phyloP scores from a whole-genome alignment of 2,888 invertebrate species.

The Melipona beecheii region DNA sequence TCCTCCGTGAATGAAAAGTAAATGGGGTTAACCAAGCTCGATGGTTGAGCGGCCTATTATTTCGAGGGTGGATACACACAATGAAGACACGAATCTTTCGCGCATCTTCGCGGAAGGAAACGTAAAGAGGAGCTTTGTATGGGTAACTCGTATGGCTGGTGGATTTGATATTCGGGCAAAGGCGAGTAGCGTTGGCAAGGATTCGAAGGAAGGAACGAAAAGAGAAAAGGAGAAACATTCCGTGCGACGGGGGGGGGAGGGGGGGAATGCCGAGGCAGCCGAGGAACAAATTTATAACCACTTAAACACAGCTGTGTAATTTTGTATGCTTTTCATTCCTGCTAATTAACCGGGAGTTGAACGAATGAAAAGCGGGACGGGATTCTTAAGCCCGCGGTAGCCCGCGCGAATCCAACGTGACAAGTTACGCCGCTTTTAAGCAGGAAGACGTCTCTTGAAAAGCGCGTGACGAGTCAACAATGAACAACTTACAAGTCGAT shows the following conservation, averaged over 20 bases:
- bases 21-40: slow-evolving; percentile 71
- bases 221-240: neutral
- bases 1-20: slow-evolving; percentile 66
- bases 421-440: slow-evolving; percentile 66
- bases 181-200: neutral
- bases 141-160: slow-evolving; percentile 13
- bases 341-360: slow-evolving; percentile 53
- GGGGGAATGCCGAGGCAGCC: no score
- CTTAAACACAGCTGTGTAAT: neutral
- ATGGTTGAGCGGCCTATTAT: slow-evolving; percentile 60
- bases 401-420: slow-evolving; percentile 56
- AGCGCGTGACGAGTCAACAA: slow-evolving; percentile 72
- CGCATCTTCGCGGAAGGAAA: slow-evolving; percentile 54
- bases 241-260: no score
- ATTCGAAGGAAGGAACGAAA: neutral
- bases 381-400: slow-evolving; percentile 53
- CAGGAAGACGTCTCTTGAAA: slow-evolving; percentile 68
- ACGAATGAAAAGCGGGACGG: slow-evolving; percentile 29
- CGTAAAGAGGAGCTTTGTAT: slow-evolving; percentile 24
- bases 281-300: neutral
- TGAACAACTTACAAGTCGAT: slow-evolving; percentile 67
- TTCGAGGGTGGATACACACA: slow-evolving; percentile 67
- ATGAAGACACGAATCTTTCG: slow-evolving; percentile 61
- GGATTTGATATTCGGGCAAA: slow-evolving; percentile 27
- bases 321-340: slow-evolving; percentile 5